phyloP scores from a whole-genome alignment of 2,113 vertebrate species.

The Taurulus bubalis region DNA sequence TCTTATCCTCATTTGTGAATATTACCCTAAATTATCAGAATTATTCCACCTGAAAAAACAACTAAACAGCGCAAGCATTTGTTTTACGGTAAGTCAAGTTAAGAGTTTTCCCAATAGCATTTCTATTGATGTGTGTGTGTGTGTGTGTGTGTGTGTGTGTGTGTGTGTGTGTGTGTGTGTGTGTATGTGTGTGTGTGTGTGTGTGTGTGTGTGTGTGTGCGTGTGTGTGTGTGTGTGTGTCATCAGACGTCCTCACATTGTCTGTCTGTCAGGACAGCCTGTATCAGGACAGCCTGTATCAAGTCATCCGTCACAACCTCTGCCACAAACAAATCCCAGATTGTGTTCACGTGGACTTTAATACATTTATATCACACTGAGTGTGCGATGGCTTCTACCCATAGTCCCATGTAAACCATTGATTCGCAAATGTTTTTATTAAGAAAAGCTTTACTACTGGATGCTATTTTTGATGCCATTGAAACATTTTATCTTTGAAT shows the following conservation, averaged over 20 bases:
- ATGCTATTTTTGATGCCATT: background rate
- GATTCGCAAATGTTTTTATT: background rate
- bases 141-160: no score
- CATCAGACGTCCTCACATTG: background rate
- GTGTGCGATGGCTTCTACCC: background rate
- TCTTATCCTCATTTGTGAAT: background rate
- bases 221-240: background rate
- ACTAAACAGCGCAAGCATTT: background rate
- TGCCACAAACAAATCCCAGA: background rate
- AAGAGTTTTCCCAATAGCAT: background rate
- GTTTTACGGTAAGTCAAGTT: background rate
- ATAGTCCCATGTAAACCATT: background rate
- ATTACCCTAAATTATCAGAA: background rate
- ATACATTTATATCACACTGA: background rate
- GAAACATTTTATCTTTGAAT: background rate
- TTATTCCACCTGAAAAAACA: background rate
- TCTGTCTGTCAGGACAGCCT: background rate
- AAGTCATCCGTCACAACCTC: background rate
- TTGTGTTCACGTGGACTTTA: background rate
- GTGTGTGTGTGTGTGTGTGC: slow-evolving; percentile 8
- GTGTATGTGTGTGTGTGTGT: no score
- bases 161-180: no score
- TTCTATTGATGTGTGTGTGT: no score
- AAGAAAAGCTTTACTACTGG: background rate
- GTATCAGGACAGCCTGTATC: slow-evolving; percentile 7